phyloP scores from a whole-genome alignment of 2,113 vertebrate genomes.

The Dipodomys ordii region DNA sequence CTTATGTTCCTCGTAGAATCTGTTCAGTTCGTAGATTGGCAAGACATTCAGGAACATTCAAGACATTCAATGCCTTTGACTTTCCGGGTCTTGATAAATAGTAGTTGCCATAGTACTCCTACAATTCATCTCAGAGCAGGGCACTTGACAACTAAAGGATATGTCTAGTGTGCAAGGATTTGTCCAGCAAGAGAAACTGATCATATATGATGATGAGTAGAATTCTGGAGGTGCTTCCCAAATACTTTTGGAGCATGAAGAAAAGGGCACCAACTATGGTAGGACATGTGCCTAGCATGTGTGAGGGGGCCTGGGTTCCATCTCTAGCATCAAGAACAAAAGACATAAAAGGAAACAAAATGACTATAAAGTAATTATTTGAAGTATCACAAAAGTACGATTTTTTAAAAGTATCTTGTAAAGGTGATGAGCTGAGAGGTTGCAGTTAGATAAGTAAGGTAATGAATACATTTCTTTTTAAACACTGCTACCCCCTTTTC shows the following conservation, averaged over 20 bases:
- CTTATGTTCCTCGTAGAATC: background rate
- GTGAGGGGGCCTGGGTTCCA: background rate
- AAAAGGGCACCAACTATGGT: background rate
- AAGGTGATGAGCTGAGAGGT: no score
- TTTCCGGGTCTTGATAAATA: slow-evolving; percentile 25
- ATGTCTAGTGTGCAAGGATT: background rate
- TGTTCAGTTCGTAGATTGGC: background rate
- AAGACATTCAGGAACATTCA: background rate
- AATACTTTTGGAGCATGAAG: background rate
- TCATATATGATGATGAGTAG: background rate
- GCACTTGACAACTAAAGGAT: slow-evolving; percentile 9
- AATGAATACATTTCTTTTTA: no score
- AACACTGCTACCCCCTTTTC: no score
- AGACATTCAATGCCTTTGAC: background rate
- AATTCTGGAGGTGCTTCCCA: slow-evolving; percentile 12
- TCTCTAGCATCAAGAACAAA: background rate
- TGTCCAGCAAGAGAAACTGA: background rate
- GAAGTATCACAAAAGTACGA: background rate
- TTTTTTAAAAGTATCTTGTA: no score
- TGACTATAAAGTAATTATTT: background rate
- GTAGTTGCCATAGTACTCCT: background rate
- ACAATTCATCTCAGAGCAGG: background rate
- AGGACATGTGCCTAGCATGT: background rate
- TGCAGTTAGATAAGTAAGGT: no score
- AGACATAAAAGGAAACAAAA: background rate